Evolutionary conservation across 2,113 vertebrate genomes (phyloP), one percentile per base, ranked within the genome.

Genomic region (Jacana jacana): DNA sequence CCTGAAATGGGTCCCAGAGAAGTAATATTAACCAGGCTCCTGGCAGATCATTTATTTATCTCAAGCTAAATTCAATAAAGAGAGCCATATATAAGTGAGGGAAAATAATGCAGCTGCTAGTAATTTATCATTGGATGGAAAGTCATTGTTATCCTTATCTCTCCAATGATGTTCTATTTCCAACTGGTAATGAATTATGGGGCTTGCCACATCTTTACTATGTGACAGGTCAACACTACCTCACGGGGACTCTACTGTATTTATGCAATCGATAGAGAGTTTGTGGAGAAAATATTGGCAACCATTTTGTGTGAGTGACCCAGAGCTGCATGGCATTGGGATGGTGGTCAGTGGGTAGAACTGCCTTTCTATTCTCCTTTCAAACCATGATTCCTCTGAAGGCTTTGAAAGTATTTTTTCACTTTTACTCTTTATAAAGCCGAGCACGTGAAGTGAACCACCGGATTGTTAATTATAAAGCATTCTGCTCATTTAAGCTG

Each of bases 11-110:
- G 97, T 97, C 97, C 97, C 98, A 96, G 97, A 98, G 95, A 98
- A 98, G 97, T 98, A 98, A 98, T 98, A 98, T 98, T 99, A 99
- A 99, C 98, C 97, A 97, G 98, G 97, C 98, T 94, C 97, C 98
- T 98, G 98, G 98, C 98, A 99, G 98, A 98, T 97, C 97, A 97
- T 99, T 99, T 99, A 99, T 99, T 99, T 99, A 99, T 99, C 98
- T 98, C 98, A 97, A 97, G 97, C 98, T 98, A 98, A 98, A 99
- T 99, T 99, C 98, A 99, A 99, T 99, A 98, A 98, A 98, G 98
- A 97, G 89, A 98, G 97, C 98, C 98, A 98, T 98, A 98, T 98
- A 99, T 98, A 99, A 99, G 98, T 98, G 98, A 97, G 97, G 97
- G 98, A 98, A 98, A 99, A 99, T 98, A 99, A 98, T 98, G 98